A percentile compares a stretch with the other conserved stretches of the same genome.
phyloP scores from a whole-genome alignment of 2,113 vertebrate species.

The Bungarus multicinctus region DNA sequence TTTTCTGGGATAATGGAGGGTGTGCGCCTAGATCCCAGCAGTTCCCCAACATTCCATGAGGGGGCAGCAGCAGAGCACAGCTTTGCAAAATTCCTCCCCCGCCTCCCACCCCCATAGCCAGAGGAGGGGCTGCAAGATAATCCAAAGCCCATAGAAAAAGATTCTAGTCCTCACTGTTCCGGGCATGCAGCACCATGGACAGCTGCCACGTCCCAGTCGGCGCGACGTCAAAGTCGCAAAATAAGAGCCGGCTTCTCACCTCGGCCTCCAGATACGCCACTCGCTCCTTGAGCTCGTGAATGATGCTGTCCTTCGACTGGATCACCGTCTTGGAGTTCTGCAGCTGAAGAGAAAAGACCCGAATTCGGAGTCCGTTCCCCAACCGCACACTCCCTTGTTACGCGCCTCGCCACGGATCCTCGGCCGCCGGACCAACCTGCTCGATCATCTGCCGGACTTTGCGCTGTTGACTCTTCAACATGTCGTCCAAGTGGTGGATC shows the following conservation, averaged over 20 bases:
- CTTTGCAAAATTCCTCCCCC: too few species aligned
- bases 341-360: conserved; percentile 69
- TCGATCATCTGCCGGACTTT: conserved; percentile 97
- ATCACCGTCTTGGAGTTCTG: conserved; percentile 91
- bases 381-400: too few species aligned
- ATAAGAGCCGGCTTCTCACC: conserved; percentile 58
- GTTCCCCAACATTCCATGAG: neutral
- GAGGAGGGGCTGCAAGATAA: neutral
- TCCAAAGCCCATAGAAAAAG: neutral
- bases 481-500: conserved; percentile 93
- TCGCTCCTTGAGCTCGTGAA: conserved; percentile 89
- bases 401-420: too few species aligned
- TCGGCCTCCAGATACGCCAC: conserved; percentile 88
- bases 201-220: too few species aligned
- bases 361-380: neutral
- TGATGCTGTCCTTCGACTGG: conserved; percentile 82
- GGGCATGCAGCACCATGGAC: neutral
- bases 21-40: neutral
- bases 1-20: neutral
- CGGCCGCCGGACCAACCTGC: conserved; percentile 72
- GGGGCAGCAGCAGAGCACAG: neutral
- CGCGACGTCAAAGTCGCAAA: neutral
- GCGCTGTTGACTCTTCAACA: conserved; percentile 93
- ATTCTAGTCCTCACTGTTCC: neutral
- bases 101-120: too few species aligned